Evolutionary conservation across 2,888 invertebrate genomes (phyloP), one percentile per base, ranked within the genome.

Genomic region (Drosophila niveifrons): DNA sequence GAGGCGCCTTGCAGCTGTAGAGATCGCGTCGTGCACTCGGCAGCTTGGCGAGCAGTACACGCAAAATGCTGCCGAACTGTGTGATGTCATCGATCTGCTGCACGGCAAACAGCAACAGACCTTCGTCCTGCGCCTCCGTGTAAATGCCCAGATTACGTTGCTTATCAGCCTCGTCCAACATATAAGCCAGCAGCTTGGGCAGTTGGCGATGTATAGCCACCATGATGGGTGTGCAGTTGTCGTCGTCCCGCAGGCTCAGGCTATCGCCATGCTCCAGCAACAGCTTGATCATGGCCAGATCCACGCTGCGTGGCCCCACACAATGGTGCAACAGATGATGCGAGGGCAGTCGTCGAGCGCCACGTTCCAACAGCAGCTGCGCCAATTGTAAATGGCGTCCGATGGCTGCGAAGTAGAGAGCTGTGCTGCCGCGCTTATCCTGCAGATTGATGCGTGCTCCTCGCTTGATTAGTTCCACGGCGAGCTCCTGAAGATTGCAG

Each of bases 301-400:
- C 94, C 80, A 94, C 93, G 80, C 94, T 10, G 1, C 51, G 23
- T 3, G 69, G 94, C 66, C 94, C 92, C 9, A 96, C 94, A 15
- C 96, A 95, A 78, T 94, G 94, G 82, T 96, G 96, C 52, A 96
- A 90, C 43, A 96, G 93, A 90, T 94, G 94, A 89, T 96, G 95
- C 1, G 95, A 95, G 72, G 95, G 95, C 43, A 95, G 94, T 10
- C 96, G 93, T 55, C 96, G 94, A 2, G 96, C 96, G 9, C 96
- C 96, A 28, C 94, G 93, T 34, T 93, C 91, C 58, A 96, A 87
- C 28, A 96, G 92, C 64, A 89, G 66, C 7, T 82, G 71, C 0
- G 90, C 90, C 15, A 92, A 36, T 6, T 73, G 62, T 2, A 80
- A 71, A 69, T 92, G 90, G 31, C 90, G 80, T 3, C 88, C 88